Base-by-base conservation (phyloP, 2,113 vertebrate species). In the Rhipidura dahli region DNA sequence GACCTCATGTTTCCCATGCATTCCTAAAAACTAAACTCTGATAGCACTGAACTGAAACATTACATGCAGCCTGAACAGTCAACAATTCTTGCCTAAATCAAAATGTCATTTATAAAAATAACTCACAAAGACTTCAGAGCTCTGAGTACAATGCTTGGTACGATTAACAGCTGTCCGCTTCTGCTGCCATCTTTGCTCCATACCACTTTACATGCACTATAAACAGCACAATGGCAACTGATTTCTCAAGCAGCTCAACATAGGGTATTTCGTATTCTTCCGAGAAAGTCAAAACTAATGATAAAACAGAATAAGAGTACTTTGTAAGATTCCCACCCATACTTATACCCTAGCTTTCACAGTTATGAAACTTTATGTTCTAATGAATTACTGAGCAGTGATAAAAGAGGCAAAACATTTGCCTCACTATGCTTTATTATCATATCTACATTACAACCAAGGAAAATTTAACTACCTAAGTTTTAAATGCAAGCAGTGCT, bases 71-170 rank as follows among this genome's bases (percentile, higher is more conserved):
- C 91, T 79, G n/a, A 92, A 86, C 65, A 87, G 78, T 79, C n/a
- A 94, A 87, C 54, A 66, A 51, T 72, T 85, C 87, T 93, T 85
- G 75, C 91, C 94, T 95, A 81, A 91, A 89, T 96, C 81, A 94
- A 96, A 93, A 93, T 69, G 91, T 91, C 87, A 91, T 82, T 96
- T 93, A 91, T 85, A 94, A 97, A 97, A 96, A 89, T 89, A 94
- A 96, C 94, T 97, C 94, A 93, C 95, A 97, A 94, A 95, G 93
- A 87, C 91, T 96, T 96, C 87, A 95, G 95, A 82, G 87, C 89
- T 93, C 95, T 76, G 93, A 94, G 89, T 89, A 95, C 90, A 83
- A 81, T 79, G 88, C 95, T 26, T 15, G 94, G 68, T 92, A 94
- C 9, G 57, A 93, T 93, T 96, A 96, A 96, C 87, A 94, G 91